Evolutionary conservation across 2,113 vertebrate genomes (phyloP).

Genomic region (Myocastor coypus): DNA sequence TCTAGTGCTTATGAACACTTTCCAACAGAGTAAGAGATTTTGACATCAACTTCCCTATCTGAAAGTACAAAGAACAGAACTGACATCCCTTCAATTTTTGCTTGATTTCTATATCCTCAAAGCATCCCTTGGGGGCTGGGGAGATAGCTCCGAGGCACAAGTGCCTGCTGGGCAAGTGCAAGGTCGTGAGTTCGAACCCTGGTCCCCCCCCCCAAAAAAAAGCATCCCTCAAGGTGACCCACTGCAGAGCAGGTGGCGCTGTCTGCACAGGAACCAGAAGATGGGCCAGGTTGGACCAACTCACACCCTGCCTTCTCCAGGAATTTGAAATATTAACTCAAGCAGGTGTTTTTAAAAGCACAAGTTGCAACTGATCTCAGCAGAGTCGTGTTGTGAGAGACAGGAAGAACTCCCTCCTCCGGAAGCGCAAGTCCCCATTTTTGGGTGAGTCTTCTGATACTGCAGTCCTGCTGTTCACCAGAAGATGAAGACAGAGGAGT

Average conservation of each 20-base stretch:
- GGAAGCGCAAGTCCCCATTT: background rate
- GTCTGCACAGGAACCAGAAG: background rate
- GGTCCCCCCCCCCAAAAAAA: too few species aligned
- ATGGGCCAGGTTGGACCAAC: background rate
- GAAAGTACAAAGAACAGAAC: background rate
- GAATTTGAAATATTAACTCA: background rate
- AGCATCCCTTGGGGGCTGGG: too few species aligned
- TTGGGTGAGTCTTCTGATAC: background rate
- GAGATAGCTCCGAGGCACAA: too few species aligned
- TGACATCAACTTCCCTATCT: too few species aligned
- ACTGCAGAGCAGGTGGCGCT: background rate
- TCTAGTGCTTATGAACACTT: too few species aligned
- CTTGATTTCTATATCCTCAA: too few species aligned
- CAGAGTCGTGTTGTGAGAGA: background rate
- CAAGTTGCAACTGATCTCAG: background rate
- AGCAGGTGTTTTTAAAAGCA: too few species aligned
- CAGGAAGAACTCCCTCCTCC: background rate
- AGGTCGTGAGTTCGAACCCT: too few species aligned
- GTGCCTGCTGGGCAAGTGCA: too few species aligned
- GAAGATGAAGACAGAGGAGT: background rate
- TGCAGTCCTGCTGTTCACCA: background rate
- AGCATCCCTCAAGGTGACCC: too few species aligned
- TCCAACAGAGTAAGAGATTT: too few species aligned
- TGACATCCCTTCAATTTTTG: background rate
- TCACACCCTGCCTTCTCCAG: background rate